Evolutionary conservation across 37 sponge, comb jelly and placozoan genomes (phyloP), one percentile per base, ranked within the genome.

Genomic region (Halichondria panicea): DNA sequence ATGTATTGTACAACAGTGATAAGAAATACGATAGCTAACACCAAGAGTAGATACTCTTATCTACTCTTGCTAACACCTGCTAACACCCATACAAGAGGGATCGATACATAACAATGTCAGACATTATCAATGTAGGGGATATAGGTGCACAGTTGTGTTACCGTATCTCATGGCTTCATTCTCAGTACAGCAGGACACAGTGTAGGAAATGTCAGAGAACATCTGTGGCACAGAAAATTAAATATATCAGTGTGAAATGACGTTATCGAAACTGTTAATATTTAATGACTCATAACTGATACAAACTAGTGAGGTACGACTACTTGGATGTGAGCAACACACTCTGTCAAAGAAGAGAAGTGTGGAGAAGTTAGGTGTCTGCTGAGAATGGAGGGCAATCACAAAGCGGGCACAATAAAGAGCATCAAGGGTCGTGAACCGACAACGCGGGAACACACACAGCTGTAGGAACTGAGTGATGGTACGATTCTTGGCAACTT

Each of bases 101-200:
- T 30, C 61, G 24, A 48, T 48, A 11, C 52, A 48, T 25, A 59
- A 24, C 25, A 59, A 48, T 11, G 11, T 15, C 15, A 15, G 11
- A 48, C 52, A 18, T 59, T 24, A 13, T 18, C 28, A 35, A 58
- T 58, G 24, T 43, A 70, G 35, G 38, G 25, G 72, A 18, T 40
- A 27, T 27, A 31, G 9, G 43, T 1, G 30, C 38, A 19, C 9
- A 45, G 32, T 5, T 68, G n/a, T 56, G 81, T 82, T 54, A 87
- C 91, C 94, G 48, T 98, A 98, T 80, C 96, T 69, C 48, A 91
- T 84, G 27, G 88, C 96, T 67, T 98, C 99, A 81, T 98, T 94
- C 71, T 98, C 99, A 59, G 99, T 98, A 63, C 95, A 98, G 53
- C 84, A 88, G 11, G 99, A 76, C 4, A 92, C 89, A 37, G 94